Evolutionary conservation across 1,140 invertebrate genomes (phyloP).

Genomic region (Drosophila subpulchrella): DNA sequence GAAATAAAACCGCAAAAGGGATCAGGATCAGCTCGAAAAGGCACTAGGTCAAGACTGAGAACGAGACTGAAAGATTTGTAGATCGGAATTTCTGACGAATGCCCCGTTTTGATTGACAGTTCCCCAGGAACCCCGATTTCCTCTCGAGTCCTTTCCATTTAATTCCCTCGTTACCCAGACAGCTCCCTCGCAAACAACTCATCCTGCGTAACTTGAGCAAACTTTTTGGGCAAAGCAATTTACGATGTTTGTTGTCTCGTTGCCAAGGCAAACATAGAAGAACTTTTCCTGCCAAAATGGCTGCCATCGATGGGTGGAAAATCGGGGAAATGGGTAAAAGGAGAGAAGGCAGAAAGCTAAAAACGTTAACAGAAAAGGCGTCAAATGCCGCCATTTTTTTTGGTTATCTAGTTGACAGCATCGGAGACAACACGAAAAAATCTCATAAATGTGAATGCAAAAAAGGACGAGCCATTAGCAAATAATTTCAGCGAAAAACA

Average conservation of each 20-base stretch:
- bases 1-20: constrained; percentile 79
- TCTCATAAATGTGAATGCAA: constrained; percentile 78
- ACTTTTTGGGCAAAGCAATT: constrained; percentile 72
- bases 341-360: constrained; percentile 38
- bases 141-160: constrained; percentile 14
- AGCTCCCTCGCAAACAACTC: constrained; percentile 3
- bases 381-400: constrained; percentile 63
- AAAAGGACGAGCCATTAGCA: constrained; percentile 71
- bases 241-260: constrained; percentile 59
- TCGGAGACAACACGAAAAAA: constrained; percentile 41
- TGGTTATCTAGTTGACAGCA: constrained; percentile 62
- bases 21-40: constrained; percentile 53
- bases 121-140: constrained; percentile 2
- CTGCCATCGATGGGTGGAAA: constrained; percentile 49
- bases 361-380: constrained; percentile 32
- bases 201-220: constrained; percentile 60
- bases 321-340: constrained; percentile 17
- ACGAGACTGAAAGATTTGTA: constrained; percentile 27
- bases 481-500: constrained; percentile 80
- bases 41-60: constrained; percentile 66
- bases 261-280: constrained; percentile 57
- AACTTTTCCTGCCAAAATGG: constrained; percentile 57
- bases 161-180: constrained; percentile 23
- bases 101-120: constrained; percentile 68
- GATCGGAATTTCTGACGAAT: constrained; percentile 40